phyloP scores from a whole-genome alignment of 2,797 vertebrate genomes.

The Pseudocheirus occidentalis region DNA sequence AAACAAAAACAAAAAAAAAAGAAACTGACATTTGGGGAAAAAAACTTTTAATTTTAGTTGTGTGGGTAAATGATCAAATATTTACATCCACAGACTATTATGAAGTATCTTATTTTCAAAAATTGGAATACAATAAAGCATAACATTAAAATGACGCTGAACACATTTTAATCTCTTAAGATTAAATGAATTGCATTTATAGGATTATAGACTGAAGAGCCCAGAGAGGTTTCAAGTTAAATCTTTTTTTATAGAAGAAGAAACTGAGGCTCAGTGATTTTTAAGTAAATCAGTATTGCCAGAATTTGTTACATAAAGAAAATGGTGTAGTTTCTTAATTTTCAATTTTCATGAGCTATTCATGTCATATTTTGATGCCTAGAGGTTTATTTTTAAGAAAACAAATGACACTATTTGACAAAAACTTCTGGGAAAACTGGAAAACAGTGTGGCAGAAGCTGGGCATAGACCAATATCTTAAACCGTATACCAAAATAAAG shows the following conservation, averaged over 20 bases:
- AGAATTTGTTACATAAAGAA: not conserved
- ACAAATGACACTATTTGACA: not conserved
- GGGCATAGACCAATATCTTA: no score
- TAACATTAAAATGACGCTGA: not conserved
- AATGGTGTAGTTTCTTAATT: not conserved
- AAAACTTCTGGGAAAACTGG: no score
- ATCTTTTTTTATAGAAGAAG: not conserved
- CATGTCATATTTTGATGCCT: not conserved
- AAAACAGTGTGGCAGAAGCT: no score
- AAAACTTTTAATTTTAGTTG: constrained; percentile 31
- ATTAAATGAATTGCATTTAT: not conserved
- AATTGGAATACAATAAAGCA: not conserved
- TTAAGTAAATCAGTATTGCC: not conserved
- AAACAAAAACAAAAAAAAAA: no score
- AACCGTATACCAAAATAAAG: no score
- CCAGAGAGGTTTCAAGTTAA: not conserved
- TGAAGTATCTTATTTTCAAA: not conserved
- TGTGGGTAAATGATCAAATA: not conserved
- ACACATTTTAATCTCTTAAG: not conserved
- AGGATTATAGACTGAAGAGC: not conserved
- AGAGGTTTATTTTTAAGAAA: not conserved
- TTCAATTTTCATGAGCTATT: not conserved
- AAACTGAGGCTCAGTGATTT: not conserved
- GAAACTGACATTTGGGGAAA: constrained; percentile 42
- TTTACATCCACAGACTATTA: not conserved